Percentiles rank a stretch among this genome's conserved stretches.
These are phyloP conservation scores for Coracias cyanogaster DNA, from an alignment of 2,797 vertebrate genomes.

Conservation along the genomic window DNA sequence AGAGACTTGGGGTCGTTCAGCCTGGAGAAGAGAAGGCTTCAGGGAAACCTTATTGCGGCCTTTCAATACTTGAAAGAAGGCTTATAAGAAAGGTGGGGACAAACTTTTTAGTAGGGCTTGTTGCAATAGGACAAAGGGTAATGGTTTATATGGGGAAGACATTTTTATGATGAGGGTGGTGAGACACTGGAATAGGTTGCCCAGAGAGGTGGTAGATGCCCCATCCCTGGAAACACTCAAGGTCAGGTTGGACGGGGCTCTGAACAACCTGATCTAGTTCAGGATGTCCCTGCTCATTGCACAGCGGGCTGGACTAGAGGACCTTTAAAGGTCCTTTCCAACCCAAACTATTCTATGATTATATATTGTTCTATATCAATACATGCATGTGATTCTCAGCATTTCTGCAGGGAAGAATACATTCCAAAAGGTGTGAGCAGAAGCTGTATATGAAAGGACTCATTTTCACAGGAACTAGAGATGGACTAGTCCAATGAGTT, in stretches of 20 bases:
- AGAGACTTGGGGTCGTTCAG: not conserved
- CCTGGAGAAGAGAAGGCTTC: not conserved
- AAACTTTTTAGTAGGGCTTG: not conserved
- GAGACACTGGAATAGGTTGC: not conserved
- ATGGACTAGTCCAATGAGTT: not conserved
- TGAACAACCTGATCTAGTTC: not conserved
- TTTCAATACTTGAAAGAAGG: not conserved
- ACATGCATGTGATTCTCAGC: not conserved
- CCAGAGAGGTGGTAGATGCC: not conserved
- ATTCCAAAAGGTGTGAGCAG: not conserved
- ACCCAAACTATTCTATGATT: not conserved
- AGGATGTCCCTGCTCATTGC: not conserved
- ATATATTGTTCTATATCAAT: not conserved
- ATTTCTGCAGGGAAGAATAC: not conserved
- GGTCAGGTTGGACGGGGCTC: not conserved
- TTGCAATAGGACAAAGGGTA: fast-evolving
- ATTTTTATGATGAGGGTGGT: not conserved
- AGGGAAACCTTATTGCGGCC: not conserved
- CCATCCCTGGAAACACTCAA: not conserved
- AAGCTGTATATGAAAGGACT: not conserved
- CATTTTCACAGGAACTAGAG: not conserved
- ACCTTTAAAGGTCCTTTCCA: not conserved
- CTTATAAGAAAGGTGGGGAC: not conserved
- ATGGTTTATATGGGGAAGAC: not conserved
- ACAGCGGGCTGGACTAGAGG: not conserved